phyloP scores from a whole-genome alignment of 2,888 invertebrate species.

The Notocelia uddmanniana region DNA sequence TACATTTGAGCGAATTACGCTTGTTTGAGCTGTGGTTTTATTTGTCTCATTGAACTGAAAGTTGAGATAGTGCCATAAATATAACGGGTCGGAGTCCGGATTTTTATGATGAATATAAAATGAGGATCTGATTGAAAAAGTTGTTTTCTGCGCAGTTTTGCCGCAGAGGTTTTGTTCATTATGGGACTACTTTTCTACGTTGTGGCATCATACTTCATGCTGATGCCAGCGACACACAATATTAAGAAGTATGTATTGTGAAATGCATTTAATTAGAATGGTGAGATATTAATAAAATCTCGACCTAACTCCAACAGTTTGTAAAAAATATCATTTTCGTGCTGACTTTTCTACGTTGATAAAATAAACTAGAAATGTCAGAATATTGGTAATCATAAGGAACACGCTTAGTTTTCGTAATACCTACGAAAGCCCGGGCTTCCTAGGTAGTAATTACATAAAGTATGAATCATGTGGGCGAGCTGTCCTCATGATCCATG shows the following conservation, averaged over 20 bases:
- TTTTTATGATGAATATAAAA: conserved; percentile 39
- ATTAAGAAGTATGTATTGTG: no score
- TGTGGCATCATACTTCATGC: neutral
- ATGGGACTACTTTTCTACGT: neutral
- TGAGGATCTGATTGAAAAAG: conserved; percentile 25
- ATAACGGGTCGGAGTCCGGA: neutral
- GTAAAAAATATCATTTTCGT: neutral
- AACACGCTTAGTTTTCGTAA: neutral
- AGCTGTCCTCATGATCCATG: conserved; percentile 32
- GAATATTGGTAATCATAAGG: neutral
- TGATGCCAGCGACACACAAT: neutral
- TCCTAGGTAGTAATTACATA: conserved; percentile 23
- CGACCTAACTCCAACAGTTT: no score
- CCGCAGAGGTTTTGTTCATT: neutral
- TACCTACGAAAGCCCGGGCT: neutral
- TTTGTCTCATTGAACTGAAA: conserved; percentile 32
- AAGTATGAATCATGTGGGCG: conserved; percentile 36
- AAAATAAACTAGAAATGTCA: neutral
- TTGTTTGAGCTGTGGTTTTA: conserved; percentile 51
- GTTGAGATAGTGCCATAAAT: conserved; percentile 23
- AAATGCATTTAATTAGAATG: neutral
- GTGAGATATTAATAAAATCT: neutral
- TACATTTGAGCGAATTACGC: conserved; percentile 76
- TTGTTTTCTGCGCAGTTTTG: conserved; percentile 5
- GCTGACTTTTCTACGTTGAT: neutral